Evolutionary conservation across 1,140 invertebrate species (phyloP), one percentile per base, ranked within the genome.

Genomic region (Caerostris extrusa): DNA sequence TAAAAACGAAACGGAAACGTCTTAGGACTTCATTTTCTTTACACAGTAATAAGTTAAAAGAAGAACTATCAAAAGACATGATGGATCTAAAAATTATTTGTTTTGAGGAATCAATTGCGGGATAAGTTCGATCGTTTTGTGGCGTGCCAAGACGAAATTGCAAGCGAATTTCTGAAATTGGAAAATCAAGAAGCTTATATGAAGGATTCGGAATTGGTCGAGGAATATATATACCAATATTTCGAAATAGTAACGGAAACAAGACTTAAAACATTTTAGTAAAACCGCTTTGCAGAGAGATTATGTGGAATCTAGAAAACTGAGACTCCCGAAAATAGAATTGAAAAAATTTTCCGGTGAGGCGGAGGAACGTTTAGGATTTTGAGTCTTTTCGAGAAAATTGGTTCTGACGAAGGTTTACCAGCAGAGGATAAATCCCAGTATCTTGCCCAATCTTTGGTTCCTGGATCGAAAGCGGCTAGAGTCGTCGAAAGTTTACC

Each of bases 221-320:
- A 8, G n/a, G n/a, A 7, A 64, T 64, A 5, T 8, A 14, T 8
- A 5, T 2, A 7, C 7, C 4, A n/a, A n/a, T n/a, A n/a, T n/a
- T n/a, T n/a, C n/a, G n/a, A n/a, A n/a, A n/a, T n/a, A n/a, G n/a
- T n/a, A n/a, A n/a, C n/a, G n/a, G n/a, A n/a, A n/a, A n/a, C n/a
- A n/a, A n/a, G n/a, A n/a, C n/a, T n/a, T n/a, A n/a, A n/a, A n/a
- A n/a, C n/a, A n/a, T n/a, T n/a, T n/a, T n/a, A n/a, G n/a, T n/a
- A n/a, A n/a, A n/a, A n/a, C n/a, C n/a, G n/a, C n/a, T n/a, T n/a
- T n/a, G 61, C 61, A 64, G 14, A 64, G 17, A 14, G 61, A 14
- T 64, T 64, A 5, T 5, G 17, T 4, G 19, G 3, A 96, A 92
- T 1, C 96, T 1, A 12, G 67, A 57, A 71, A 56, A 55, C 56